Conservation (phyloP, 2,888 invertebrate genomes). For the Drosophila sordidula region DNA sequence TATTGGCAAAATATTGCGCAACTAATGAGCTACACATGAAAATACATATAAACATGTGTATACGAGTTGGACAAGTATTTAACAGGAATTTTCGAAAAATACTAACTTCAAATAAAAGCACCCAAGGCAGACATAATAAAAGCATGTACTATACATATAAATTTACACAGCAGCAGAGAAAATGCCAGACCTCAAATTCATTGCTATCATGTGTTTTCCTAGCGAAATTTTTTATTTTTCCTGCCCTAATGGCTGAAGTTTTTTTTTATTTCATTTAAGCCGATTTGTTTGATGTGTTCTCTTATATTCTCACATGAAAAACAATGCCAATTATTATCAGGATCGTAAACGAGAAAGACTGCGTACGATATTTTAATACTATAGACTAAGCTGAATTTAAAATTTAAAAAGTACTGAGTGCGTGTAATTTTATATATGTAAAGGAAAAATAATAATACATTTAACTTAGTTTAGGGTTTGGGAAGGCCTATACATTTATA, state of each 20-base stretch:
- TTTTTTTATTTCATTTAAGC: constrained; percentile 68
- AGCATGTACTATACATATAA: constrained; percentile 18
- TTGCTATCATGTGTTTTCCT: constrained; percentile 18
- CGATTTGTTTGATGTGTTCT: constrained; percentile 70
- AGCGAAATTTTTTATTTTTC: constrained; percentile 22
- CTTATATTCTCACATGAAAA: constrained; percentile 37
- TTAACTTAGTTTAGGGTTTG: background rate
- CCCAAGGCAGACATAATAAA: constrained; percentile 9
- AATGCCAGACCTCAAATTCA: background rate
- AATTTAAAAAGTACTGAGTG: background rate
- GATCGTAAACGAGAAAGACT: constrained; percentile 18
- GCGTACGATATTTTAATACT: constrained; percentile 4
- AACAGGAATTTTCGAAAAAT: constrained; percentile 37
- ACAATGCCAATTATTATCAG: constrained; percentile 66
- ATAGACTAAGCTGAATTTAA: background rate
- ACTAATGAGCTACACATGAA: constrained; percentile 48
- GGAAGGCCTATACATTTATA: background rate
- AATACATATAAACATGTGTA: constrained; percentile 6
- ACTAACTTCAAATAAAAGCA: constrained; percentile 50
- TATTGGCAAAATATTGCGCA: constrained; percentile 52
- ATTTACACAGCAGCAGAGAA: constrained; percentile 15
- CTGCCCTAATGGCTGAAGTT: constrained; percentile 52
- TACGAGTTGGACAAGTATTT: constrained; percentile 25
- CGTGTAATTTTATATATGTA: background rate
- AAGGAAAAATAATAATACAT: background rate